Conservation (phyloP, 2,113 vertebrate species). For the Oreochromis aureus region DNA sequence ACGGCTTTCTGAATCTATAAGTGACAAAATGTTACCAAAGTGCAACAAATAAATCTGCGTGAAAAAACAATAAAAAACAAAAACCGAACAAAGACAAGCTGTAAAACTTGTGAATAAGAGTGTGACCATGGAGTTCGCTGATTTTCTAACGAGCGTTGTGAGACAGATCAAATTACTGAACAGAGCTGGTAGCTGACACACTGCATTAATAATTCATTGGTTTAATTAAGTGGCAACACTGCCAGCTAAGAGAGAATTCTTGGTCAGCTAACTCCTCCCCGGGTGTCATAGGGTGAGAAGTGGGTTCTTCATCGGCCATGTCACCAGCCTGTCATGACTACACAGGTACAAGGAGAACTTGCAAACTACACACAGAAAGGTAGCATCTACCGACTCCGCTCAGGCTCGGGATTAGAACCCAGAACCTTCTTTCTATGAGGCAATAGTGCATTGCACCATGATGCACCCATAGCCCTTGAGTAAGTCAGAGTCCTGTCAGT, state of each 20-base stretch:
- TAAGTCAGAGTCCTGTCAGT: background rate
- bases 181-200: background rate
- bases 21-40: background rate
- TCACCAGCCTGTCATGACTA: background rate
- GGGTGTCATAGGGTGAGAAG: background rate
- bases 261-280: background rate
- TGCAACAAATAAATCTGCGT: background rate
- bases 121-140: background rate
- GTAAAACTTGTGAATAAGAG: background rate
- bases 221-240: background rate
- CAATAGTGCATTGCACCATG: background rate
- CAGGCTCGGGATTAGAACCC: background rate
- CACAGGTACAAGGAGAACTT: background rate
- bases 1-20: background rate
- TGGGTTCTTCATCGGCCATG: background rate
- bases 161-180: background rate
- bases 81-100: background rate
- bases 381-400: background rate
- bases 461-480: background rate
- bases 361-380: background rate
- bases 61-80: background rate
- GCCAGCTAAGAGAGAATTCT: background rate
- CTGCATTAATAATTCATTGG: constrained; percentile 8
- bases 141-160: background rate
- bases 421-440: background rate